These are phyloP conservation scores for Pagrus major DNA, from an alignment of 2,113 vertebrate species.

Conservation along the genomic window DNA sequence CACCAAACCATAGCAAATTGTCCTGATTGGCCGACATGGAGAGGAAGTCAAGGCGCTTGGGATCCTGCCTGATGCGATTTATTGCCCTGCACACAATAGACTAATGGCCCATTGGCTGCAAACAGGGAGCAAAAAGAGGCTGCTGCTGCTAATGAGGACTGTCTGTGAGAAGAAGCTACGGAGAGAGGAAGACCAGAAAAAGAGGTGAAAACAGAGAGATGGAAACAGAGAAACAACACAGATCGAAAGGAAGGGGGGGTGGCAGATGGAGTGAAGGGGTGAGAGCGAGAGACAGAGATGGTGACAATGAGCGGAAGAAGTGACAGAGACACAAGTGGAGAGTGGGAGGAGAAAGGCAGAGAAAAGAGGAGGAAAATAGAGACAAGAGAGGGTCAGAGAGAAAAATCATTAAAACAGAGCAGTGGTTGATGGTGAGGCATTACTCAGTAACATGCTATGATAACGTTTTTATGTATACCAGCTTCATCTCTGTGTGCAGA, in stretches of 20 bases:
- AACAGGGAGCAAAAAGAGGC: conserved; percentile 70
- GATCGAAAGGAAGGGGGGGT: conserved; percentile 28
- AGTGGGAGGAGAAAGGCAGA: conserved; percentile 17
- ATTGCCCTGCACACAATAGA: conserved; percentile 72
- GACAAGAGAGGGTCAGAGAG: background rate
- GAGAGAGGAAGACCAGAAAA: conserved; percentile 34
- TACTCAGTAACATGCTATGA: background rate
- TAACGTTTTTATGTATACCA: background rate
- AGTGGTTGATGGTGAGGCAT: background rate
- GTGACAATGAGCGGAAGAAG: conserved; percentile 32
- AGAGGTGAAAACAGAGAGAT: conserved; percentile 16
- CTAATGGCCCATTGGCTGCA: conserved; percentile 78
- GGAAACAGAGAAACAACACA: conserved; percentile 18
- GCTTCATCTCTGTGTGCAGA: no score
- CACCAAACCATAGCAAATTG: conserved; percentile 74
- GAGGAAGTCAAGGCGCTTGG: conserved; percentile 60
- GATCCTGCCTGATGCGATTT: conserved; percentile 76
- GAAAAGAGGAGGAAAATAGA: background rate
- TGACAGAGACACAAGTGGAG: conserved; percentile 35
- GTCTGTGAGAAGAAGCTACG: conserved; percentile 50
- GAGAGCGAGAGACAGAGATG: conserved; percentile 38
- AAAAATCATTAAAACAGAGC: background rate
- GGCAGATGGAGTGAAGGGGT: conserved; percentile 52
- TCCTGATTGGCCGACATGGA: conserved; percentile 74
- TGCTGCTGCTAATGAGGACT: conserved; percentile 72